Percentiles rank a stretch among this genome's conserved stretches.
phyloP scores from a whole-genome alignment of 2,888 invertebrate species.

The Nymphalis c-album region DNA sequence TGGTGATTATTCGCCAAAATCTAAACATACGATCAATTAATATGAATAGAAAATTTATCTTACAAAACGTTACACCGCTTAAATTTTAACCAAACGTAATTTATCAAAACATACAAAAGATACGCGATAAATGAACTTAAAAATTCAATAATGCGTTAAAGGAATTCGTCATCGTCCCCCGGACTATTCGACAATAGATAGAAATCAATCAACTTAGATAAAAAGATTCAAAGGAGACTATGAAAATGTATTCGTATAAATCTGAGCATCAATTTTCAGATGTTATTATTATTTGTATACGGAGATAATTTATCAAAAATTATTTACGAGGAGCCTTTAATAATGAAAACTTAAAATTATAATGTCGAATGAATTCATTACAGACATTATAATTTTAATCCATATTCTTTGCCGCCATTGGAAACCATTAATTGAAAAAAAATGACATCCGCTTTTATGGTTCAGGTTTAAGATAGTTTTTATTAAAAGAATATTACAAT shows the following conservation, averaged over 20 bases:
- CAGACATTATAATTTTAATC: too few relatives aligned
- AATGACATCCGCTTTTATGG: too few relatives aligned
- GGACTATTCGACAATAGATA: conserved; percentile 6
- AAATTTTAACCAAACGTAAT: conserved; percentile 15
- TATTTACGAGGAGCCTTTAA: too few relatives aligned
- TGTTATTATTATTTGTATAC: background rate
- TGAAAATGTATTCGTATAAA: background rate
- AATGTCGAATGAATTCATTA: too few relatives aligned
- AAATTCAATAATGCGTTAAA: conserved; percentile 14
- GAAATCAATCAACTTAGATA: conserved; percentile 4
- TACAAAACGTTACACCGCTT: background rate
- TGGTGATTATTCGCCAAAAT: background rate
- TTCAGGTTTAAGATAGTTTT: too few relatives aligned
- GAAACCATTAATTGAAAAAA: too few relatives aligned
- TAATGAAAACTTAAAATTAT: too few relatives aligned
- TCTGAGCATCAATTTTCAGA: background rate
- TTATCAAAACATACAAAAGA: conserved; percentile 10
- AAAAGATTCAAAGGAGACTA: background rate
- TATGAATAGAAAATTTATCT: background rate
- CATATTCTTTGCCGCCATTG: too few relatives aligned
- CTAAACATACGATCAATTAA: background rate
- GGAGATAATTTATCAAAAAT: too few relatives aligned
- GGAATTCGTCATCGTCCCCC: background rate
- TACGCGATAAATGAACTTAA: background rate
- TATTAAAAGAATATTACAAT: too few relatives aligned